Evolutionary conservation across 2,113 vertebrate species (phyloP).

Genomic region (Mormyrus lacerda): DNA sequence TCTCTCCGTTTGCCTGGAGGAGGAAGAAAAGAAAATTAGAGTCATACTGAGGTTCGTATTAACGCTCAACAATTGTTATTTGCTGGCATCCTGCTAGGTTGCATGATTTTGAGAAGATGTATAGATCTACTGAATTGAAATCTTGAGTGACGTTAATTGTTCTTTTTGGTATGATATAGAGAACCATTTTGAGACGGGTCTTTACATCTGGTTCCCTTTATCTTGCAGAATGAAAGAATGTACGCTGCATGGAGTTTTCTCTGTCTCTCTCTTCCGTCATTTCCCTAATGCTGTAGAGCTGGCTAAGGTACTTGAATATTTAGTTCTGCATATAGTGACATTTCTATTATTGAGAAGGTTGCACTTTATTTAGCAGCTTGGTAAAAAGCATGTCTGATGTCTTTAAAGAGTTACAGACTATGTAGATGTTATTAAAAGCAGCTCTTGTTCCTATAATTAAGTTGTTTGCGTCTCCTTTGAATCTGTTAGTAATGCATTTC

Average conservation of each 20-base stretch:
- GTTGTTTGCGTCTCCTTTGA: neutral
- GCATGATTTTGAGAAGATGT: neutral
- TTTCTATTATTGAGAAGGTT: conserved; percentile 6
- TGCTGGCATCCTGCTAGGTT: neutral
- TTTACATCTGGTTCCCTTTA: conserved; percentile 15
- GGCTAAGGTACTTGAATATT: conserved; percentile 65
- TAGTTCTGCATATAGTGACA: neutral
- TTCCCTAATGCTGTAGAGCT: conserved; percentile 77
- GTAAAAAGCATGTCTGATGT: neutral
- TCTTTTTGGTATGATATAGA: neutral
- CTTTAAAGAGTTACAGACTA: neutral
- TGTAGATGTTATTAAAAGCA: neutral
- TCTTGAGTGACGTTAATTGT: neutral
- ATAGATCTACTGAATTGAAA: neutral
- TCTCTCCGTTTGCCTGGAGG: conserved; percentile 78
- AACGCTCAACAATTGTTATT: neutral
- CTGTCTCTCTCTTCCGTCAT: conserved; percentile 61
- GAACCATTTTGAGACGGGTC: neutral
- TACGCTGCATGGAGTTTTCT: conserved; percentile 73
- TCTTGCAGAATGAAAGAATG: conserved; percentile 69
- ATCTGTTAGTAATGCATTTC: neutral
- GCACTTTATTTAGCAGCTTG: conserved; percentile 1
- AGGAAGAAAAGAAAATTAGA: conserved; percentile 71
- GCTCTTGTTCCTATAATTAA: neutral
- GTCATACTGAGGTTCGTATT: conserved; percentile 70